Base-by-base conservation (phyloP, 2,797 vertebrate genomes). In the Cyprinodon diabolis region DNA sequence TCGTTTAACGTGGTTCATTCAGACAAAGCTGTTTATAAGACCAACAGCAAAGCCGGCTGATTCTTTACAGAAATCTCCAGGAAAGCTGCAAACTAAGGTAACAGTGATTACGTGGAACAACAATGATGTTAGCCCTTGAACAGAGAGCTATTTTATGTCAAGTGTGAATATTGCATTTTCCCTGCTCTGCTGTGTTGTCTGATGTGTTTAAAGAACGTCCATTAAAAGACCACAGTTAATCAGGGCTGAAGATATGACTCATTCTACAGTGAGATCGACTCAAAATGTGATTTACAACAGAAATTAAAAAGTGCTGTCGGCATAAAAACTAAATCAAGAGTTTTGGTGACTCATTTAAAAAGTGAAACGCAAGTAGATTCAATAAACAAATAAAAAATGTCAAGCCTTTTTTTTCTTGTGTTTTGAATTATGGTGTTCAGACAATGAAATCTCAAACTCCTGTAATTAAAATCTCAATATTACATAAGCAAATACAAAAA, bases 161-260 rank as follows among this genome's bases (percentile, higher is more conserved):
- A 37, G 45, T 58, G 43, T 65, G 57, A 76, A n/a, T 21, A 25
- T 49, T 69, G 35, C 49, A 55, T 48, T 68, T 84, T 58, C 55
- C 49, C 58, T 52, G 65, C 74, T 68, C 55, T 45, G 51, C 57
- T 66, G 40, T 47, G 40, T 43, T 4, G 47, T 23, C 66, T 30
- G 56, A 51, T 66, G 67, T 48, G 58, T 57, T 79, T 70, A 47
- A 68, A 83, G 49, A 35, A 51, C 23, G 21, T 30, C 43, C 51
- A 69, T 85, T 77, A 72, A 69, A 45, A 47, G 74, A 52, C 49
- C 74, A 57, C 49, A 81, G 77, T 83, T 87, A 76, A 79, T 71
- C 65, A 80, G 45, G 51, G 54, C 14, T 76, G 68, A 75, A 72
- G 74, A 74, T 49, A 58, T 79, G 84, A 90, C 72, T 87, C 86